These are phyloP conservation scores for Enteromius trimaculatus DNA, from an alignment of 2,797 vertebrate species.

Conservation along the genomic window DNA sequence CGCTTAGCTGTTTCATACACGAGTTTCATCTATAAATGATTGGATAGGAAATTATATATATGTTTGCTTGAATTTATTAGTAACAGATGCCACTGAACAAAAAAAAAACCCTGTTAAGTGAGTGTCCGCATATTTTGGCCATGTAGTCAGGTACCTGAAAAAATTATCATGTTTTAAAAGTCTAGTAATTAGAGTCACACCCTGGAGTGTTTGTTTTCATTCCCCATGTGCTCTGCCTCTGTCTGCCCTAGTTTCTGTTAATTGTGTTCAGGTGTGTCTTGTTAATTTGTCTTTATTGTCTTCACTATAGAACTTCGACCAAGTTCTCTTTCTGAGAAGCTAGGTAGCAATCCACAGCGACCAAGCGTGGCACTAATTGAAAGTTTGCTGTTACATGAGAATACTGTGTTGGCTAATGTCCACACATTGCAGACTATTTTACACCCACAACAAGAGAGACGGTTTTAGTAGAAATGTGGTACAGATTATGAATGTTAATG, in stretches of 20 bases:
- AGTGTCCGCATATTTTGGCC: neutral
- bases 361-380: no score
- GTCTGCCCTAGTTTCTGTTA: no score
- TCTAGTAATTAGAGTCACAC: neutral
- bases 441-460: neutral
- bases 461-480: neutral
- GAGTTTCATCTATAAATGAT: neutral
- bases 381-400: neutral
- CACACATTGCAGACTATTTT: neutral
- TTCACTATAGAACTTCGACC: no score
- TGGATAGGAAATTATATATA: neutral
- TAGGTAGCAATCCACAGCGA: no score
- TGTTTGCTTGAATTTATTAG: neutral
- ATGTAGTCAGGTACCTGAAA: neutral
- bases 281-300: no score
- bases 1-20: neutral
- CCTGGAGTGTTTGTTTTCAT: no score
- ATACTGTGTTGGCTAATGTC: neutral
- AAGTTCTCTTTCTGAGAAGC: no score
- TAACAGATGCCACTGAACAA: neutral
- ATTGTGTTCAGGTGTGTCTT: no score
- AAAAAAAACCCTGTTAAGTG: neutral
- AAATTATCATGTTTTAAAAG: neutral
- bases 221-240: no score
- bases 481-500: constrained; percentile 20